Percentiles rank a stretch among this genome's conserved stretches.
Evolutionary conservation across 2,888 invertebrate genomes (phyloP).

Genomic region (Netelia inedita): DNA sequence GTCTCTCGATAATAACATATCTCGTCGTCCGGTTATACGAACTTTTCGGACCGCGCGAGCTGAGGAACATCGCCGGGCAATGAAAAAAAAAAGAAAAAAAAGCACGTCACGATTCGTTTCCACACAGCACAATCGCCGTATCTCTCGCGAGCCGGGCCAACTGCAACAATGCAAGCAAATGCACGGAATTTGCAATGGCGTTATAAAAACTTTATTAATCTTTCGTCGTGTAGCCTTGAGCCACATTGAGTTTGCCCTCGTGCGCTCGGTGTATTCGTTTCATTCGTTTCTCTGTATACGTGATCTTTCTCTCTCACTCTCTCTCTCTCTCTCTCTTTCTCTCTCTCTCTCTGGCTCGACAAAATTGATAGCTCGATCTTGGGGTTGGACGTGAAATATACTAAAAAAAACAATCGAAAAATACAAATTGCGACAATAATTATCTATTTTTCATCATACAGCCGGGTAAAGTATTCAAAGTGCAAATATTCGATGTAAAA

Average conservation of each 20-base stretch:
- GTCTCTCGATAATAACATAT: constrained; percentile 26
- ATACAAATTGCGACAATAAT: too few relatives aligned
- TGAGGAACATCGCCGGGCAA: neutral
- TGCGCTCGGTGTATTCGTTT: constrained; percentile 54
- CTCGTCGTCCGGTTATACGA: neutral
- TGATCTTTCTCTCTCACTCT: neutral
- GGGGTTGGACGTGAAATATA: neutral
- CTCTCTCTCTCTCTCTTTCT: neutral
- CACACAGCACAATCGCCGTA: neutral
- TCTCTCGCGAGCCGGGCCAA: constrained; percentile 38
- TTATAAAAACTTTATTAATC: constrained; percentile 63
- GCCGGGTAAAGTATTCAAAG: too few relatives aligned
- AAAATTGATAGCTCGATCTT: neutral
- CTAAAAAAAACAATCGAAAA: too few relatives aligned
- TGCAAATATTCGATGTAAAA: too few relatives aligned
- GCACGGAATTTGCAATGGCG: constrained; percentile 34
- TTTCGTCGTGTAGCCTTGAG: constrained; percentile 61
- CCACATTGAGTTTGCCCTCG: constrained; percentile 61
- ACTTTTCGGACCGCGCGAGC: neutral
- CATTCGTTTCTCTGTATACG: constrained; percentile 41
- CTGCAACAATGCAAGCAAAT: constrained; percentile 51
- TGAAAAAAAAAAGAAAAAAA: neutral
- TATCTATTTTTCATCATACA: too few relatives aligned
- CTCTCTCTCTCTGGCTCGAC: neutral
- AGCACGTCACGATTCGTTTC: constrained; percentile 18